Base-by-base conservation (phyloP, 2,797 vertebrate species). In the Poecilia picta region DNA sequence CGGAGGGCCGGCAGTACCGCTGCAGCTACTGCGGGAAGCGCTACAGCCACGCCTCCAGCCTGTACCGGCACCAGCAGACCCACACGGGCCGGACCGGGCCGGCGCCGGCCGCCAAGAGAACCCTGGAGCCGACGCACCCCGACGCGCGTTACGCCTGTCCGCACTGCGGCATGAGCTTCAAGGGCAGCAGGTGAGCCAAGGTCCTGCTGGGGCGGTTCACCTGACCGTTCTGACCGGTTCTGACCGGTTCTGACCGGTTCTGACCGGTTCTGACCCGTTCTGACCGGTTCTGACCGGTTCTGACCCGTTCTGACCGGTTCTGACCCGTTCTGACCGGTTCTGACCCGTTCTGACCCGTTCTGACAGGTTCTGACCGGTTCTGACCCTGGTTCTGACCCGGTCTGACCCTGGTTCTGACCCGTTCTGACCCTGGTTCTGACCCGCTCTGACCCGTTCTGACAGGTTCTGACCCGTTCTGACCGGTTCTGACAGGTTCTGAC, bases 141-240 rank as follows among this genome's bases (percentile, higher is more conserved):
- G 93, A 93, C 5, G 84, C 89, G 0, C 91, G 88, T 5, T 92
- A 94, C 85, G 90, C 92, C 82, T 96, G 95, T 81, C 94, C 93
- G 1, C 92, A 96, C 82, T 96, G 95, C 0, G 95, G 95, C 0
- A 93, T 95, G 88, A 92, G 89, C 85, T 96, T 95, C 91, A 96
- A 96, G 39, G 95, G 95, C 78, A 95, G 94, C 88, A 93, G 93
- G 72, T 82, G 55, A 70, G 62, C 49, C 5, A 18, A 12, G n/a
- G 13, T 62, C 18, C 47, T 49, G 47, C 47, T 49, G 18, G 47
- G 16, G 33, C 1, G 33, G 33, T 33, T 33, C n/a, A n/a, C n/a
- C 33, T 45, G 43, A 45, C 43, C 43, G 5, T 0, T 36, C 36
- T 39, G 33, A 39, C 39, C 39, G 59, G 59, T 16, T 66, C 33